Conservation (phyloP, 2,797 vertebrate species). For the Melanotaenia maccullochi region DNA sequence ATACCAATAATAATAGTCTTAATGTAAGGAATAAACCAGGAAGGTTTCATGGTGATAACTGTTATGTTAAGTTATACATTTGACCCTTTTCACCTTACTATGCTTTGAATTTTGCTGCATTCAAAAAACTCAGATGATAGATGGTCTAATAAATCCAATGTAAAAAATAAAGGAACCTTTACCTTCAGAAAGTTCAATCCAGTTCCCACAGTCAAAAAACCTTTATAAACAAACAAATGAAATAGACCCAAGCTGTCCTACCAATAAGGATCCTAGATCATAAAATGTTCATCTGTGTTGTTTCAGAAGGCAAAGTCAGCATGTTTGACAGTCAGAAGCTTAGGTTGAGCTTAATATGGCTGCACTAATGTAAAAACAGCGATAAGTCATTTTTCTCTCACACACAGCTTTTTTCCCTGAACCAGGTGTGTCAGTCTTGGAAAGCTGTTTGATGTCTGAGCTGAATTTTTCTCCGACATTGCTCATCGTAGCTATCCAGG, state of each 20-base stretch:
- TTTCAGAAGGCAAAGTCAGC: not conserved
- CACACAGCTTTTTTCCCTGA: conserved; percentile 6
- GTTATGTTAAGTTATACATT: too few species aligned
- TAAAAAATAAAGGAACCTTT: too few species aligned
- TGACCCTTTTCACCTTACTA: too few species aligned
- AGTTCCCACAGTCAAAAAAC: not conserved
- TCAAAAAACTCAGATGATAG: too few species aligned
- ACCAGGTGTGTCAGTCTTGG: conserved; percentile 1
- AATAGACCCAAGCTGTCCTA: not conserved
- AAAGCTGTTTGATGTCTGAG: not conserved
- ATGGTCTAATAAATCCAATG: not conserved
- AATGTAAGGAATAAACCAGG: too few species aligned
- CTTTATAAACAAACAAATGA: not conserved
- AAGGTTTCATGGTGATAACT: too few species aligned
- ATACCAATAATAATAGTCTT: too few species aligned
- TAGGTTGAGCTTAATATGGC: not conserved
- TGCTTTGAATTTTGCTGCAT: too few species aligned
- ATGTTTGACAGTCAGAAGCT: not conserved
- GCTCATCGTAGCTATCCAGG: conserved; percentile 3
- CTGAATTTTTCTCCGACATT: conserved; percentile 5
- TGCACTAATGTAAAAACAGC: not conserved
- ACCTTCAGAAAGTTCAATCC: too few species aligned
- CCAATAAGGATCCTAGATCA: not conserved
- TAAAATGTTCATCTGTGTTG: not conserved
- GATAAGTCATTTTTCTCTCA: not conserved